Evolutionary conservation across 2,888 invertebrate species (phyloP).

Genomic region (Gortyna flavago): DNA sequence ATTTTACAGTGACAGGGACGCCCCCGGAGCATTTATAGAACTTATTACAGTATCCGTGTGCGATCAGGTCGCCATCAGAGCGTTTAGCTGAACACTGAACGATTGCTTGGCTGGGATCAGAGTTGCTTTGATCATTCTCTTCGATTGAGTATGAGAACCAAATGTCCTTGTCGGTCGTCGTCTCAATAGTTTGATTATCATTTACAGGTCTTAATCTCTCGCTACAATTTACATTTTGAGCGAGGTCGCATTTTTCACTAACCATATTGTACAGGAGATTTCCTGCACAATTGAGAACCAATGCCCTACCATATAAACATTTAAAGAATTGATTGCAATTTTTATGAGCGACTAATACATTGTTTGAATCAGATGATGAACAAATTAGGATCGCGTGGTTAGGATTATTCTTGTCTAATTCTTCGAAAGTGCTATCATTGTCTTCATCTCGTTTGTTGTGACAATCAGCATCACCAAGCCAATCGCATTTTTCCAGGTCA

Average conservation of each 20-base stretch:
- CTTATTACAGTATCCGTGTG: slow-evolving; percentile 70
- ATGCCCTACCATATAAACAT: slow-evolving; percentile 65
- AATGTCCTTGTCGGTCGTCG: not conserved
- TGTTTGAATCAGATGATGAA: slow-evolving; percentile 65
- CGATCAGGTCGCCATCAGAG: slow-evolving; percentile 63
- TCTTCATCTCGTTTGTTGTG: slow-evolving; percentile 32
- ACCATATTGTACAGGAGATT: slow-evolving; percentile 67
- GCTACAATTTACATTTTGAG: slow-evolving; percentile 71
- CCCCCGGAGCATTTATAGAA: slow-evolving; percentile 68
- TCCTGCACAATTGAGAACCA: slow-evolving; percentile 61
- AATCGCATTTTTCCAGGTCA: slow-evolving; percentile 64
- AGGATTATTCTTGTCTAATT: slow-evolving; percentile 65
- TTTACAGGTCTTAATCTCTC: slow-evolving; percentile 53
- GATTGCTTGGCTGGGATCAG: slow-evolving; percentile 39
- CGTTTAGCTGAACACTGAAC: slow-evolving; percentile 64
- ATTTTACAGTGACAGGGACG: slow-evolving; percentile 59
- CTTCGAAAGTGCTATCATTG: slow-evolving; percentile 2
- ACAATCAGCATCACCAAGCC: slow-evolving; percentile 58
- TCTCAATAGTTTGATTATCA: slow-evolving; percentile 13
- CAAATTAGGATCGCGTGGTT: slow-evolving; percentile 69
- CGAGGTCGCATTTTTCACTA: slow-evolving; percentile 71
- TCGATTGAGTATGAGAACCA: not conserved
- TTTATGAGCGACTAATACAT: slow-evolving; percentile 70
- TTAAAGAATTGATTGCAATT: slow-evolving; percentile 74
- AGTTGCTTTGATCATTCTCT: slow-evolving; percentile 31